Evolutionary conservation across 2,888 invertebrate species (phyloP).

Genomic region (Drosophila multiciliata): DNA sequence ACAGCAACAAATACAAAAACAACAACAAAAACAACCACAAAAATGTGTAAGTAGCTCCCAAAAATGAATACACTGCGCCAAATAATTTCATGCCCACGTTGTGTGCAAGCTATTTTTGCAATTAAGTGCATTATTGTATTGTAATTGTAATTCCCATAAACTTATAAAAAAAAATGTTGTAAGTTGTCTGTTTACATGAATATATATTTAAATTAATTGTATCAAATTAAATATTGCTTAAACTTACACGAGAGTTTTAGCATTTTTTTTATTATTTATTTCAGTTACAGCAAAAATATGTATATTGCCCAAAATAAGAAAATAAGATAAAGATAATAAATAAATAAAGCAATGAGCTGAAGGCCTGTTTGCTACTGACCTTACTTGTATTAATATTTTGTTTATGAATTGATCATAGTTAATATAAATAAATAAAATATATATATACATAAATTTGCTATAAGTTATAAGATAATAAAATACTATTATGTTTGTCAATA

Average conservation of each 20-base stretch:
- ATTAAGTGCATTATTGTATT: slow-evolving; percentile 8
- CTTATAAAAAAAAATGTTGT: background rate
- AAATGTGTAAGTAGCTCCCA: slow-evolving; percentile 73
- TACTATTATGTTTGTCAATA: background rate
- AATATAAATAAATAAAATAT: background rate
- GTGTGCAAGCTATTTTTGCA: slow-evolving; percentile 14
- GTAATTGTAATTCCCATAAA: slow-evolving; percentile 8
- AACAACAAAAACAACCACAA: slow-evolving; percentile 9
- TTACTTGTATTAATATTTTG: background rate
- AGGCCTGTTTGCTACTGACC: background rate
- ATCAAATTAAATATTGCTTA: background rate
- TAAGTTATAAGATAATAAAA: background rate
- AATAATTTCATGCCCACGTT: slow-evolving; percentile 41
- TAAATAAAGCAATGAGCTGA: background rate
- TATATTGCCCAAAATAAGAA: background rate
- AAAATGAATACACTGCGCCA: slow-evolving; percentile 71
- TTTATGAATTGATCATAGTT: background rate
- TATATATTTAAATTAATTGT: slow-evolving; percentile 1
- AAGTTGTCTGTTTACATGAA: slow-evolving; percentile 1
- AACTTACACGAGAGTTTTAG: background rate
- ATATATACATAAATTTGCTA: background rate
- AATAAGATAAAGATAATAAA: no score
- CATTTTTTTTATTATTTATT: no score
- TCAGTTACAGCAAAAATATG: background rate
- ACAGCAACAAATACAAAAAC: slow-evolving; percentile 11